Evolutionary conservation across 2,888 invertebrate genomes (phyloP), one percentile per base, ranked within the genome.

Genomic region (Hydrotaea diabolus): DNA sequence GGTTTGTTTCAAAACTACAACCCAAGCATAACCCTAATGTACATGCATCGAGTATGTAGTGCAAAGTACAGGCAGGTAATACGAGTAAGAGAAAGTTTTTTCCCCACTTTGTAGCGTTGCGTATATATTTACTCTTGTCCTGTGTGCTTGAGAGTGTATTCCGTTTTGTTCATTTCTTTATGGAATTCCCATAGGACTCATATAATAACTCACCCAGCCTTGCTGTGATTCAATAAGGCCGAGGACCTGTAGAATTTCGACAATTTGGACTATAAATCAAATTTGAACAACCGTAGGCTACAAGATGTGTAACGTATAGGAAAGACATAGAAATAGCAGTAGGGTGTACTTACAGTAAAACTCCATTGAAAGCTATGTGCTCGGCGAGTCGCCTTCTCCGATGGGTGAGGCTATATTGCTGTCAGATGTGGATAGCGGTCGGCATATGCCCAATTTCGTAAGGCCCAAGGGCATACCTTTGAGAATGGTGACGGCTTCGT

Each of bases 401-500:
- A 90, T 88, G 26, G 92, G 92, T 86, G 92, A 93, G 84, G 91
- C 91, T 87, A 92, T 91, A 87, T 93, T 92, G 87, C 92, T 93
- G 85, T 92, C 92, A 59, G 92, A 92, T 80, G 91, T 91, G 82
- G 92, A 92, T 39, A 93, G 88, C 17, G 98, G 97, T 88, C 97
- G 95, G 76, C 98, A 98, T 86, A 99, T 96, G 66, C 99, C 99
- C 81, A 99, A 96, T 88, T 95, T 95, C 0, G 99, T 99, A 74
- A 95, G 93, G 62, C 99, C 99, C 89, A 96, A 95, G 0, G 97
- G 96, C 87, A 99, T 98, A 76, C 97, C 97, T 92, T 99, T 99
- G 86, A 99, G 93, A 15, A 98, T 98, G 92, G 98, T 96, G 69
- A 99, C 99, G 8, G 99, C 99, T 93, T 97, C 96, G 92, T 99